Base-by-base conservation (phyloP, 2,888 invertebrate species). In the Amphipoea oculea region DNA sequence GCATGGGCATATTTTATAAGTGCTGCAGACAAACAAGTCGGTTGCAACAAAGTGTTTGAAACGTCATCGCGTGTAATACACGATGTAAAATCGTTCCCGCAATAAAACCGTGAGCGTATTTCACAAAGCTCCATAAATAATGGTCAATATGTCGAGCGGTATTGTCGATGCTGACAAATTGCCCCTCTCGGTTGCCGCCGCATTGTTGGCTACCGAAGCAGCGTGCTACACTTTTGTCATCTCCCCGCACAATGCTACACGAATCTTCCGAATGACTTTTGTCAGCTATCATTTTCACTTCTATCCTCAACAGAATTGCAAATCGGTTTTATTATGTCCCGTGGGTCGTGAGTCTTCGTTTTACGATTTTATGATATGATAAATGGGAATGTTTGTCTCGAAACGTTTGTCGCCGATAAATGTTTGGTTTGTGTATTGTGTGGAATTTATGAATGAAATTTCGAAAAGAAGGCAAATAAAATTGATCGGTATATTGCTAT, bases 131-230 rank as follows among this genome's bases (percentile, higher is more conserved):
- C 94, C 95, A 96, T 97, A 97, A 96, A 97, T 97, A 96, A 96
- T 96, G 96, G 96, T 95, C 96, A 96, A 96, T 96, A 96, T 95
- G 96, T 96, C 96, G 95, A 90, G 92, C 93, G 90, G 95, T 89
- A 95, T 97, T 96, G 97, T 97, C 96, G 96, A 96, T 93, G 90
- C 94, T 96, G 97, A 97, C 97, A 97, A 97, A 97, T 97, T 96
- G 95, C 95, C 92, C 91, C 92, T 94, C 94, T 94, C 94, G 94
- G 94, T 94, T 92, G 94, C 96, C 94, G 95, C 94, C 93, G 93
- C 94, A 95, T 96, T 96, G 96, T 96, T 93, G 91, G 93, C 95
- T 94, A 93, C 95, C 92, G 94, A 93, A 91, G 92, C 93, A 92
- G 90, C 92, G 92, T 89, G 88, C 79, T 89, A 92, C 90, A 91